Conservation (phyloP, 2,888 invertebrate genomes). For the Brachyopa scutellaris region DNA sequence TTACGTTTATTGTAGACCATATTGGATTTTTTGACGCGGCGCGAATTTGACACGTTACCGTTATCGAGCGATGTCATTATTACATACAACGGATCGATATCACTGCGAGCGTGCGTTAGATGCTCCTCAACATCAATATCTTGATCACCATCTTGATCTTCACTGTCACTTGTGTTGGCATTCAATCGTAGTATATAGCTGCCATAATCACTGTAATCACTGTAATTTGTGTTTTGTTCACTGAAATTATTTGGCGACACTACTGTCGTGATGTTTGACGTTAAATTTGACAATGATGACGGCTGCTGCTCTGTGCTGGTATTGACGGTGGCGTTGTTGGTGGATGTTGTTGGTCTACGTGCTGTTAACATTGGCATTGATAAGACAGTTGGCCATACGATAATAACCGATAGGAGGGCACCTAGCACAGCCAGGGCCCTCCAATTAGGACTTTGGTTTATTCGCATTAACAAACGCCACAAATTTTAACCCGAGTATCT, state of each 20-base stretch:
- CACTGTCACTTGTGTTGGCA: conserved; percentile 66
- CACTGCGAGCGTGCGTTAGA: conserved; percentile 48
- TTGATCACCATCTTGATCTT: conserved; percentile 76
- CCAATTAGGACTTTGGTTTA: conserved; percentile 80
- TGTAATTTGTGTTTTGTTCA: conserved; percentile 56
- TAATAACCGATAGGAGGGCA: conserved; percentile 81
- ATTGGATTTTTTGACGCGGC: conserved; percentile 72
- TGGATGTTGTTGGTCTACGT: conserved; percentile 30
- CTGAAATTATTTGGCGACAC: conserved; percentile 45
- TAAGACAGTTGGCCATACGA: conserved; percentile 80
- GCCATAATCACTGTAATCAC: conserved; percentile 61
- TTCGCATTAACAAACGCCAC: conserved; percentile 80
- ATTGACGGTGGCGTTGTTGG: conserved; percentile 10
- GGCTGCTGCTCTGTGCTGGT: conserved; percentile 11
- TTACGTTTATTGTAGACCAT: conserved; percentile 72
- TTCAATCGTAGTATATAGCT: conserved; percentile 52
- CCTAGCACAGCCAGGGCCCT: conserved; percentile 82
- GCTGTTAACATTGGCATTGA: conserved; percentile 78
- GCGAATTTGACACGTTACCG: conserved; percentile 60
- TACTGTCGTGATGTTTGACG: conserved; percentile 36
- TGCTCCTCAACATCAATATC: conserved; percentile 53
- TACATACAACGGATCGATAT: conserved; percentile 53
- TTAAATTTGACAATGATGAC: conserved; percentile 38
- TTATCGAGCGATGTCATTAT: conserved; percentile 58
- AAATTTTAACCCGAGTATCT: conserved; percentile 64